phyloP scores from a whole-genome alignment of 1,140 invertebrate species.

The Orius laevigatus region DNA sequence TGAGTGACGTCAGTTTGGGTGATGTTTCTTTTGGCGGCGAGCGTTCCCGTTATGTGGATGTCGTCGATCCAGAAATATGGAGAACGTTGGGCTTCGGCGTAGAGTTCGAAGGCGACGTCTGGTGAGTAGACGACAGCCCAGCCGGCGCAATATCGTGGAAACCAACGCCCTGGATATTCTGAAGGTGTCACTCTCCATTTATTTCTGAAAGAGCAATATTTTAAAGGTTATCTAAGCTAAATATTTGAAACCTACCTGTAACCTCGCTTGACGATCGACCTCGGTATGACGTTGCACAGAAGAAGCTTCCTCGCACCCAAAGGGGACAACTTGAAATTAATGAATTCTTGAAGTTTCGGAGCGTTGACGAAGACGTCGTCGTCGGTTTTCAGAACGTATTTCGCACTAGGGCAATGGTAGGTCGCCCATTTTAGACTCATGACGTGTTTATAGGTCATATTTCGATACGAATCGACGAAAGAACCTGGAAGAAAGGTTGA shows the following conservation, averaged over 20 bases:
- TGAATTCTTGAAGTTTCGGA: slow-evolving; percentile 40
- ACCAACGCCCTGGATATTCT: slow-evolving; percentile 45
- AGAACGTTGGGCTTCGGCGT: slow-evolving; percentile 38
- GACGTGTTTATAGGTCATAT: slow-evolving; percentile 75
- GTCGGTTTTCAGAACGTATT: slow-evolving; percentile 60
- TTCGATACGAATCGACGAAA: slow-evolving; percentile 63
- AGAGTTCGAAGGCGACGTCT: slow-evolving; percentile 48
- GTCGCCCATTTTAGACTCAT: slow-evolving; percentile 68
- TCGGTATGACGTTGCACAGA: slow-evolving; percentile 34
- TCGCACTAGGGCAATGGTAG: slow-evolving; percentile 42
- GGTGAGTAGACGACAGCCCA: slow-evolving; percentile 57
- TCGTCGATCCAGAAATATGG: slow-evolving; percentile 77
- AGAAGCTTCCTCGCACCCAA: slow-evolving; percentile 39
- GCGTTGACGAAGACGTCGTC: slow-evolving; percentile 66
- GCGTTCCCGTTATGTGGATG: slow-evolving; percentile 58
- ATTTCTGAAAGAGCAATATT: slow-evolving; percentile 35
- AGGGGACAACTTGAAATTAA: slow-evolving; percentile 36
- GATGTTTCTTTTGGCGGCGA: slow-evolving; percentile 28
- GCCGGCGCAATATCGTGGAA: slow-evolving; percentile 57
- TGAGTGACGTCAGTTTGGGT: slow-evolving; percentile 11
- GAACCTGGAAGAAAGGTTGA: slow-evolving; percentile 22
- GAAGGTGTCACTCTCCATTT: slow-evolving; percentile 60
- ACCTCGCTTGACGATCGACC: slow-evolving; percentile 27
- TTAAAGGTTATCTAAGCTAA: neutral
- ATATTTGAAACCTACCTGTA: slow-evolving; percentile 29